Conservation (phyloP, 2,113 vertebrate genomes). For the Sceloporus tristichus region DNA sequence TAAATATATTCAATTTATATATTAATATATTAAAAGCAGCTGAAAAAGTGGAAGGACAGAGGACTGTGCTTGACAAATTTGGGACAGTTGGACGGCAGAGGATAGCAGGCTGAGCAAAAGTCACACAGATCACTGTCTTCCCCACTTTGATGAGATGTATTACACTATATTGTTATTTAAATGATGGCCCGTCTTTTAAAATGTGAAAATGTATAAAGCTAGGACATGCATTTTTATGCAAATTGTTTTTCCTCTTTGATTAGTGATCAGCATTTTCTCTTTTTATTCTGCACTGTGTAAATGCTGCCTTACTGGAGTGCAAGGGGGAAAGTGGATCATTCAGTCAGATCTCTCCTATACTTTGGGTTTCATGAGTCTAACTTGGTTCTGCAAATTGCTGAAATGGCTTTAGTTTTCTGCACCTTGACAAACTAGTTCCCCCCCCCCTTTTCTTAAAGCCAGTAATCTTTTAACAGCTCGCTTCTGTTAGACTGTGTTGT, state of each 20-base stretch:
- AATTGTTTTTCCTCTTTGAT: neutral
- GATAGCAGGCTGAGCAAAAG: neutral
- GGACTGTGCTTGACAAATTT: too few species aligned
- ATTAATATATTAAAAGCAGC: too few species aligned
- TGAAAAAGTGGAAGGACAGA: too few species aligned
- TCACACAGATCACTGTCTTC: neutral
- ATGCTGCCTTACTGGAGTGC: neutral
- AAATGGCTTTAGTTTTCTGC: neutral
- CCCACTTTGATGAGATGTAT: neutral
- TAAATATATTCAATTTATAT: too few species aligned
- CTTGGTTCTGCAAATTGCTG: neutral
- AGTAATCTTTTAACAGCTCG: conserved; percentile 47
- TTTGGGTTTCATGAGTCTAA: neutral
- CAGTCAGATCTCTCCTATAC: neutral
- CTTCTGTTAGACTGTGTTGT: conserved; percentile 69
- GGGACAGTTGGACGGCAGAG: neutral
- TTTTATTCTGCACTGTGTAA: too few species aligned
- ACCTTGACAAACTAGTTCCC: neutral
- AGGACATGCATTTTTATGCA: too few species aligned
- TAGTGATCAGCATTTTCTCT: neutral
- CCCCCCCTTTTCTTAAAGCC: neutral
- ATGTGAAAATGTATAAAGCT: too few species aligned
- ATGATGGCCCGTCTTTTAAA: too few species aligned
- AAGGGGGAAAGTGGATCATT: neutral
- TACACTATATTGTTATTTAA: neutral